phyloP scores from a whole-genome alignment of 1,140 invertebrate genomes.

The Drosophila tani region DNA sequence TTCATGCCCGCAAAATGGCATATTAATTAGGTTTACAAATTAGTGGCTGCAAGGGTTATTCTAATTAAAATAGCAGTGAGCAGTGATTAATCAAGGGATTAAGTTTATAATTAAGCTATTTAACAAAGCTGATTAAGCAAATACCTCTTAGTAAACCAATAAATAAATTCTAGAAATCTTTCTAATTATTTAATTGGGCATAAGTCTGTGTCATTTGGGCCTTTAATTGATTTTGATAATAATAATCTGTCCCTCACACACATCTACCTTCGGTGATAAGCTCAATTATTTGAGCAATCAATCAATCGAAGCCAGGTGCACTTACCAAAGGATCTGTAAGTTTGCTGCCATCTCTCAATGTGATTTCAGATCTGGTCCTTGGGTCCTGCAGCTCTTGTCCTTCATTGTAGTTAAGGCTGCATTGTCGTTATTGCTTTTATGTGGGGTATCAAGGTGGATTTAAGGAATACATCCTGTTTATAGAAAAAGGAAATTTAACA shows the following conservation, averaged over 20 bases:
- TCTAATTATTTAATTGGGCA: too few relatives aligned
- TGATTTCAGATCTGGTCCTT: neutral
- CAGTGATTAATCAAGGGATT: neutral
- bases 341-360: neutral
- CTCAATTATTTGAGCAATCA: constrained; percentile 16
- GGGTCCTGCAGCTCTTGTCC: neutral
- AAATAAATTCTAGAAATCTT: too few relatives aligned
- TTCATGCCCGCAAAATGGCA: neutral
- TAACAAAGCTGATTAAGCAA: neutral
- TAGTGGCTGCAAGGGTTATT: neutral
- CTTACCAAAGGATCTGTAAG: neutral
- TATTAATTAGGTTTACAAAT: neutral
- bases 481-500: too few relatives aligned
- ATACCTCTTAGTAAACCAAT: neutral
- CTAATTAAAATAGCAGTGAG: too few relatives aligned
- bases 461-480: neutral
- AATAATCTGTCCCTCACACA: too few relatives aligned
- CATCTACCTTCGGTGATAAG: neutral
- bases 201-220: too few relatives aligned
- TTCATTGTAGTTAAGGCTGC: constrained; percentile 11
- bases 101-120: neutral
- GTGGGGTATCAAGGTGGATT: neutral
- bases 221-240: too few relatives aligned
- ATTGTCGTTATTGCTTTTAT: constrained; percentile 10
- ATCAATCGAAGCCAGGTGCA: constrained; percentile 6